phyloP scores from a whole-genome alignment of 2,113 vertebrate genomes.

The Pholis gunnellus region DNA sequence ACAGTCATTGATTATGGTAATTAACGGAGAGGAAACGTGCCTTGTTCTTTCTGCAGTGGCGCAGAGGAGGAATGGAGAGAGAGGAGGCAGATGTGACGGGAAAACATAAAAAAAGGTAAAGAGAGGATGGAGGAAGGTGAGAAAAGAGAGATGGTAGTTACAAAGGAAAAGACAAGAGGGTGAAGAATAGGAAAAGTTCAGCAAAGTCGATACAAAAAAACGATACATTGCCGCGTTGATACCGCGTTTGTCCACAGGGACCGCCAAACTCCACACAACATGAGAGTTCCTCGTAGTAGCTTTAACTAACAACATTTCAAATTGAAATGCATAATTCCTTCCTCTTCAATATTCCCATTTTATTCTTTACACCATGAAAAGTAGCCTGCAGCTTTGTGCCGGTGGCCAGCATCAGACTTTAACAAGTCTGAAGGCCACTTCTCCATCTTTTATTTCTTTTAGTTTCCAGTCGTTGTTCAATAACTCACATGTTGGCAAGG shows the following conservation, averaged over 20 bases:
- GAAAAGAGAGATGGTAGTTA: not conserved
- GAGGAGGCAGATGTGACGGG: slow-evolving; percentile 21
- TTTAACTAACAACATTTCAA: not conserved
- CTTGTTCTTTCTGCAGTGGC: slow-evolving; percentile 23
- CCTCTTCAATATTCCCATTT: not conserved
- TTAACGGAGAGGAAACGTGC: slow-evolving; percentile 59
- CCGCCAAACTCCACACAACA: not conserved
- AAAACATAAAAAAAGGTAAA: slow-evolving; percentile 9
- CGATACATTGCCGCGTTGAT: too few species aligned
- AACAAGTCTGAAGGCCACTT: slow-evolving; percentile 16
- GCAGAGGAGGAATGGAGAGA: slow-evolving; percentile 47
- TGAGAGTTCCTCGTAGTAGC: too few species aligned
- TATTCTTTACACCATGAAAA: not conserved
- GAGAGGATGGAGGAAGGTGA: not conserved
- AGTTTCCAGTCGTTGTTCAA: slow-evolving; percentile 33
- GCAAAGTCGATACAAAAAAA: too few species aligned
- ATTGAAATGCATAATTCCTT: not conserved
- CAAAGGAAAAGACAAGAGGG: not conserved
- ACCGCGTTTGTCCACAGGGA: too few species aligned
- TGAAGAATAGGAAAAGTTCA: too few species aligned
- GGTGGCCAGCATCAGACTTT: not conserved
- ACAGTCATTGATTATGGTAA: slow-evolving; percentile 64
- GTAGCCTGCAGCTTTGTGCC: not conserved
- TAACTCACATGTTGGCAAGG: slow-evolving; percentile 29
- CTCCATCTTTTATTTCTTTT: slow-evolving; percentile 2